Conservation (phyloP, 1,140 invertebrate species). For the Eriosoma lanigerum region DNA sequence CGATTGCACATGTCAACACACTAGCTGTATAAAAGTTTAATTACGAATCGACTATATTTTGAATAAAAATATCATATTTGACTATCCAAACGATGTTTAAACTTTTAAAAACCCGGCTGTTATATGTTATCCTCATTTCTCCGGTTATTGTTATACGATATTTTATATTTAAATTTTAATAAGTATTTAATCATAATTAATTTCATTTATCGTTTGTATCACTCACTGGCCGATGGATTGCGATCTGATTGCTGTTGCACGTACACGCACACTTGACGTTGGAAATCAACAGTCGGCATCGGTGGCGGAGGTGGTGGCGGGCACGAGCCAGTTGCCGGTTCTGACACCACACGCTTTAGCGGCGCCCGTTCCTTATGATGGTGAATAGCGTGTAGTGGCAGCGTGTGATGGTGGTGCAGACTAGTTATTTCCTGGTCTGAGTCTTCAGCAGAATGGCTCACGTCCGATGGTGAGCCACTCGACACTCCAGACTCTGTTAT, state of each 20-base stretch:
- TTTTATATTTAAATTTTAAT: no score
- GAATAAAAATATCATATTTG: no score
- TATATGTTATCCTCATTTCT: no score
- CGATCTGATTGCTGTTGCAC: constrained; percentile 9
- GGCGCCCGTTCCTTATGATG: constrained; percentile 55
- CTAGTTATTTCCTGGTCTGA: constrained; percentile 57
- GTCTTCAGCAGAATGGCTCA: constrained; percentile 58
- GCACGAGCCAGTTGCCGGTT: constrained; percentile 57
- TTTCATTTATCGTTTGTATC: no score
- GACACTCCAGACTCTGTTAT: constrained; percentile 56
- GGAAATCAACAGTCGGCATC: background rate
- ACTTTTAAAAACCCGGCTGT: no score
- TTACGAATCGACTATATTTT: no score
- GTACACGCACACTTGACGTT: background rate
- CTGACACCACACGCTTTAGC: constrained; percentile 62
- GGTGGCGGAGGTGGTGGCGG: constrained; percentile 58
- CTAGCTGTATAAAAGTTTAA: no score
- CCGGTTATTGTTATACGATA: no score
- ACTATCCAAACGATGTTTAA: no score
- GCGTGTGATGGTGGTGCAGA: constrained; percentile 56
- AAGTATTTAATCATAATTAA: no score
- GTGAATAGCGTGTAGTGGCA: constrained; percentile 56
- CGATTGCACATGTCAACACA: no score
- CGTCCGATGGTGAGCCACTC: constrained; percentile 57
- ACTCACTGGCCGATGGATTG: background rate